Conservation (phyloP, 2,113 vertebrate genomes). For the Chinchilla lanigera region DNA sequence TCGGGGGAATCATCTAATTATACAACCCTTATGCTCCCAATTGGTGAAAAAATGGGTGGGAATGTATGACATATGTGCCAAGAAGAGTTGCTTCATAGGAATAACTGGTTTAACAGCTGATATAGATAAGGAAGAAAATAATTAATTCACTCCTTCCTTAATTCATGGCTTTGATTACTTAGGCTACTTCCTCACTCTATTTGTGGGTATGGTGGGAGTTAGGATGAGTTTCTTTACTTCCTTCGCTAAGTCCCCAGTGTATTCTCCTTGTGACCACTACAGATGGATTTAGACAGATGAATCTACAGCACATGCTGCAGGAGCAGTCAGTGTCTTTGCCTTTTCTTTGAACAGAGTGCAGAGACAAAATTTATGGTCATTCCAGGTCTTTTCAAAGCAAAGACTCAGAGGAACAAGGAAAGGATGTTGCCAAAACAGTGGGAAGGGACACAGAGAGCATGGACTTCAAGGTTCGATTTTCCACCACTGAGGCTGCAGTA, state of each 20-base stretch:
- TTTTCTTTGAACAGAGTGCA: neutral
- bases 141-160: neutral
- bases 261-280: neutral
- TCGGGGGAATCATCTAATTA: constrained; percentile 14
- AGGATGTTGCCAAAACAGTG: constrained; percentile 5
- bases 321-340: neutral
- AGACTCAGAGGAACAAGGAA: neutral
- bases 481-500: neutral
- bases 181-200: neutral
- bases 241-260: neutral
- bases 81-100: neutral
- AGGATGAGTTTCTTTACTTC: neutral
- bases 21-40: neutral
- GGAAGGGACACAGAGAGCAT: neutral
- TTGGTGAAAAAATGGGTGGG: neutral
- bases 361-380: constrained; percentile 34
- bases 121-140: neutral
- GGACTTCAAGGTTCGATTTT: neutral
- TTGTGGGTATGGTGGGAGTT: neutral
- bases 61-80: neutral
- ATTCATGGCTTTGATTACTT: neutral
- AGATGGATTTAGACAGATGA: constrained; percentile 4
- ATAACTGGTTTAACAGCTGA: neutral
- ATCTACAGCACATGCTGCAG: neutral
- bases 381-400: neutral